Percentiles rank a stretch among this genome's conserved stretches.
Conservation (phyloP, 2,888 invertebrate species). For the Mesoligia furuncula region DNA sequence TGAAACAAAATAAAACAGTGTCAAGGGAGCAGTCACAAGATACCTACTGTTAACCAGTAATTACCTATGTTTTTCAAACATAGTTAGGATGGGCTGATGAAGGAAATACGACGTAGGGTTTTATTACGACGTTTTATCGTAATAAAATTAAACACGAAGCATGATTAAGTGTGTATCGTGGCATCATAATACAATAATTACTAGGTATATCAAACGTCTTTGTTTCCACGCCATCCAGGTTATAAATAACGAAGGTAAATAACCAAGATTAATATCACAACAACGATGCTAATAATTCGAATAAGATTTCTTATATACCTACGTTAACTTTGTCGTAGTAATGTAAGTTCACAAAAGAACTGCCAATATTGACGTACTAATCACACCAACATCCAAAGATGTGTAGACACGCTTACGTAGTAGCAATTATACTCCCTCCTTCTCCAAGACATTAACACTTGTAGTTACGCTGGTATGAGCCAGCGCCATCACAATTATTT, state of each 20-base stretch:
- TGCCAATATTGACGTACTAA: slow-evolving; percentile 35
- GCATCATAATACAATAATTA: slow-evolving; percentile 38
- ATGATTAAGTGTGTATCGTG: slow-evolving; percentile 22
- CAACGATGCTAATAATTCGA: slow-evolving; percentile 16
- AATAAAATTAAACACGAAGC: slow-evolving; percentile 16
- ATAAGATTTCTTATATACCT: slow-evolving; percentile 11
- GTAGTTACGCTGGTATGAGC: no score
- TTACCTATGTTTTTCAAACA: not conserved
- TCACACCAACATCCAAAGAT: not conserved
- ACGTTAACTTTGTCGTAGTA: slow-evolving; percentile 18
- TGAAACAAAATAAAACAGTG: not conserved
- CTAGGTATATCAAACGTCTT: slow-evolving; percentile 29
- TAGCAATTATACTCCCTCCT: no score
- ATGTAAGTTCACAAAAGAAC: slow-evolving; percentile 12
- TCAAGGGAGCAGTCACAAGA: not conserved
- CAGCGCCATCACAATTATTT: no score
- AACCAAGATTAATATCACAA: slow-evolving; percentile 13
- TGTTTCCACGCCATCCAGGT: slow-evolving; percentile 26
- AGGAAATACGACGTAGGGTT: not conserved
- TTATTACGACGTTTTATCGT: not conserved
- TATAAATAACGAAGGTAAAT: slow-evolving; percentile 5
- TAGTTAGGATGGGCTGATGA: not conserved
- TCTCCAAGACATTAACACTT: no score
- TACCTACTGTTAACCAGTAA: not conserved
- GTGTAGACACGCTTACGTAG: not conserved